Evolutionary conservation across 2,113 vertebrate genomes (phyloP).

Genomic region (Tragelaphus scriptus): DNA sequence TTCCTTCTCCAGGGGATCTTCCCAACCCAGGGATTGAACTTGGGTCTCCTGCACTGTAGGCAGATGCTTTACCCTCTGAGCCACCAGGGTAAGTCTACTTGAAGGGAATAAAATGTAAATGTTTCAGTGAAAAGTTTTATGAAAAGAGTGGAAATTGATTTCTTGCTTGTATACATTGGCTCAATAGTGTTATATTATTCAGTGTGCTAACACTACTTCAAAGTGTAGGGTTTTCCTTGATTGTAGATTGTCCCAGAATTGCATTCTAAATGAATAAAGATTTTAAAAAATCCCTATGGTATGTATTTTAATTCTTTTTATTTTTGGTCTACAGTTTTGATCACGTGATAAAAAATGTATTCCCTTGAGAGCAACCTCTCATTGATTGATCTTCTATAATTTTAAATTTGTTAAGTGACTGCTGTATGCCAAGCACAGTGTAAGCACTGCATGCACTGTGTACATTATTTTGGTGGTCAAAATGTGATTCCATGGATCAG

Average conservation of each 20-base stretch:
- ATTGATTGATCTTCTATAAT: not conserved
- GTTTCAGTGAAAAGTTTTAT: conserved; percentile 29
- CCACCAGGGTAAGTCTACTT: not conserved
- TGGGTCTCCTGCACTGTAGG: too few species aligned
- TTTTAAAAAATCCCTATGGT: not conserved
- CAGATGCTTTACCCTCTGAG: too few species aligned
- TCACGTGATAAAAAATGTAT: not conserved
- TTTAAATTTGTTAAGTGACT: not conserved
- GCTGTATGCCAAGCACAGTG: not conserved
- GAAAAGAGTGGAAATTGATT: conserved; percentile 24
- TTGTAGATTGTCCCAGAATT: conserved; percentile 50
- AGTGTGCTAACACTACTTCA: conserved; percentile 39
- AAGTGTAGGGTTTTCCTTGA: conserved; percentile 47
- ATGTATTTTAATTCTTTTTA: conserved; percentile 37
- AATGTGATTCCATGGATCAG: not conserved
- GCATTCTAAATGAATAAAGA: conserved; percentile 63
- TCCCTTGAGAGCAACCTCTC: not conserved
- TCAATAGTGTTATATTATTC: conserved; percentile 31
- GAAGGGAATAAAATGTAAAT: conserved; percentile 45
- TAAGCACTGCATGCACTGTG: not conserved
- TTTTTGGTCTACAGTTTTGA: not conserved
- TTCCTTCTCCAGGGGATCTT: too few species aligned
- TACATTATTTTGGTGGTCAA: not conserved
- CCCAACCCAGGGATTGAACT: too few species aligned
- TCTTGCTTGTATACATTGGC: not conserved